phyloP scores from a whole-genome alignment of 64 coral and sea anemone genomes.

The Stichodactyla helianthus region DNA sequence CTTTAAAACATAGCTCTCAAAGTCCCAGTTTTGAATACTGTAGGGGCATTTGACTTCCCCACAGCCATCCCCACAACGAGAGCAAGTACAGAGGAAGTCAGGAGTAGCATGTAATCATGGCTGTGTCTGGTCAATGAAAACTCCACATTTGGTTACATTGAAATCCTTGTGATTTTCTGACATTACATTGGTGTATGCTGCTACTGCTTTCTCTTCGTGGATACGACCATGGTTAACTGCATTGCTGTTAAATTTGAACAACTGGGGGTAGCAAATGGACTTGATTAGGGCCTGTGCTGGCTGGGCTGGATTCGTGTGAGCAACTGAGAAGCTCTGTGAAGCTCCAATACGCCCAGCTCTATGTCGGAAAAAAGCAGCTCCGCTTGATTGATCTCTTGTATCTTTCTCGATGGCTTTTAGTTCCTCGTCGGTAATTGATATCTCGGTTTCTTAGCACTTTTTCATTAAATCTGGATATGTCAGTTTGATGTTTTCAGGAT shows the following conservation, averaged over 20 bases:
- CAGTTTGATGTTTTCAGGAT: slow-evolving; percentile 31
- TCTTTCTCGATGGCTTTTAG: slow-evolving; percentile 32
- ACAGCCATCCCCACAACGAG: slow-evolving; percentile 42
- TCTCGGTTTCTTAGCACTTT: slow-evolving; percentile 29
- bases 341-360: slow-evolving; percentile 44
- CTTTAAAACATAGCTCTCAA: slow-evolving; percentile 31
- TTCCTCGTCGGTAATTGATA: slow-evolving; percentile 21
- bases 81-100: slow-evolving; percentile 32
- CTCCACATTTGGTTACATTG: slow-evolving; percentile 44
- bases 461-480: slow-evolving; percentile 23
- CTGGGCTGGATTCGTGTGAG: slow-evolving; percentile 48
- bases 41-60: slow-evolving; percentile 60
- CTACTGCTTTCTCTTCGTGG: slow-evolving; percentile 33
- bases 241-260: slow-evolving; percentile 32
- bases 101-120: slow-evolving; percentile 53
- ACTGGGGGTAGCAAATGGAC: slow-evolving; percentile 43
- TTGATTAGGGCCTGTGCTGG: slow-evolving; percentile 38
- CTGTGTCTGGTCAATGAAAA: slow-evolving; percentile 22
- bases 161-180: slow-evolving; percentile 40
- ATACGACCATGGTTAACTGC: slow-evolving; percentile 29
- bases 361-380: slow-evolving; percentile 27
- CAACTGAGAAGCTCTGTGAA: slow-evolving; percentile 20
- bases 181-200: slow-evolving; percentile 35
- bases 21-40: slow-evolving; percentile 17
- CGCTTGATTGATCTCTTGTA: slow-evolving; percentile 22